A percentile compares a stretch with the other conserved stretches of the same genome.
Conservation (phyloP, 2,113 vertebrate genomes). For the Podocnemis expansa region DNA sequence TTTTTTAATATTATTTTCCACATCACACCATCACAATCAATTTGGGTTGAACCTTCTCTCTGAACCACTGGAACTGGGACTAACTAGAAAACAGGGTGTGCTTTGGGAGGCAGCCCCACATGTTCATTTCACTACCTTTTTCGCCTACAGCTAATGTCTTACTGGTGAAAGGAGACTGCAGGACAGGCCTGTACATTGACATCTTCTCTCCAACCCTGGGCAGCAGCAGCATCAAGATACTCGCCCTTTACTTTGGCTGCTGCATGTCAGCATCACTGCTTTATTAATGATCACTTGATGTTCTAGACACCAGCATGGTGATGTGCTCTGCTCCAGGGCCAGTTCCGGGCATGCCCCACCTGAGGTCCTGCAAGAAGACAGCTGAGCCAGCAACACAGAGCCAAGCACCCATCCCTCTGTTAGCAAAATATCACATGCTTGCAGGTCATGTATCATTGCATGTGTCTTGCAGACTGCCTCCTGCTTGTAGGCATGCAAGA, state of each 20-base stretch:
- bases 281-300: background rate
- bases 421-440: too few species aligned
- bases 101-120: background rate
- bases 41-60: slow-evolving; percentile 28
- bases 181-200: too few species aligned
- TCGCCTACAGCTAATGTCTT: background rate
- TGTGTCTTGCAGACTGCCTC: background rate
- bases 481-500: background rate
- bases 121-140: background rate
- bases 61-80: background rate
- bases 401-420: too few species aligned
- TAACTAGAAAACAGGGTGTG: too few species aligned
- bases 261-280: background rate
- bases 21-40: slow-evolving; percentile 73
- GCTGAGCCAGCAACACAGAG: background rate
- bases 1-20: slow-evolving; percentile 75
- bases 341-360: background rate
- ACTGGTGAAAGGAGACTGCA: background rate
- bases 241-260: too few species aligned
- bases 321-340: too few species aligned
- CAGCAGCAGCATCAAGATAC: too few species aligned
- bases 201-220: too few species aligned
- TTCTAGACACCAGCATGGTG: background rate
- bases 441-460: background rate
- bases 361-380: background rate